These are phyloP conservation scores for Dicyrtoma fusca DNA, from an alignment of 2,888 invertebrate species.

Conservation along the genomic window DNA sequence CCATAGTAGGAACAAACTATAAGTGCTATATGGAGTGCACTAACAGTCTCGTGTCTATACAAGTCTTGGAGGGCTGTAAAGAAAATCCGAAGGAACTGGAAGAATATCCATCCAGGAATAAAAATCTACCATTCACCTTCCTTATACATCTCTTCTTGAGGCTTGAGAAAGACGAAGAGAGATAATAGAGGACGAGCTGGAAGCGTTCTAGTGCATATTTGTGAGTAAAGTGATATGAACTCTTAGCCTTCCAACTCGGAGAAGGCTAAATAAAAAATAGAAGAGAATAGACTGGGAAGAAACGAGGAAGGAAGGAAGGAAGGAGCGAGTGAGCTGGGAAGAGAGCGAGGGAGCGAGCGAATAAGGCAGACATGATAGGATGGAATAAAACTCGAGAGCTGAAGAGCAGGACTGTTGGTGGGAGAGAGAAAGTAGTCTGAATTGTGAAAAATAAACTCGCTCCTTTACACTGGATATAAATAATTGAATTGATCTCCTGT, in stretches of 20 bases:
- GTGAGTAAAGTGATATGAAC: constrained; percentile 16
- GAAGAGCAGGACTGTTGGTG: neutral
- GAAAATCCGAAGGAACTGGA: neutral
- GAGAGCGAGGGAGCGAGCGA: neutral
- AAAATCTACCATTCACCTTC: neutral
- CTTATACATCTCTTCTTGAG: neutral
- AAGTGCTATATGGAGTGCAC: too few species aligned
- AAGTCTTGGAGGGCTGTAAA: neutral
- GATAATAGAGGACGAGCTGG: neutral
- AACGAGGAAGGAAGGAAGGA: neutral
- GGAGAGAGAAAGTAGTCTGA: neutral
- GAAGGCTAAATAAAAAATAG: constrained; percentile 28
- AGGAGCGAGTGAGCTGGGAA: neutral
- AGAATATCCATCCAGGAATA: neutral
- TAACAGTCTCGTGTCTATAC: too few species aligned
- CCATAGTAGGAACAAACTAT: too few species aligned
- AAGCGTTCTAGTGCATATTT: neutral
- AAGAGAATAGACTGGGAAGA: constrained; percentile 4
- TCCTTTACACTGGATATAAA: constrained; percentile 16
- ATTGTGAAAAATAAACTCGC: neutral
- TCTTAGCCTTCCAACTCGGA: neutral
- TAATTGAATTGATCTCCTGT: constrained; percentile 31
- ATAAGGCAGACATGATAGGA: too few species aligned
- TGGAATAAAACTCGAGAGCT: too few species aligned
- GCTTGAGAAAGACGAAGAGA: neutral